A percentile compares a stretch with the other conserved stretches of the same genome.
Conservation (phyloP, 2,888 invertebrate genomes). For the Chloroclystis v-ata region DNA sequence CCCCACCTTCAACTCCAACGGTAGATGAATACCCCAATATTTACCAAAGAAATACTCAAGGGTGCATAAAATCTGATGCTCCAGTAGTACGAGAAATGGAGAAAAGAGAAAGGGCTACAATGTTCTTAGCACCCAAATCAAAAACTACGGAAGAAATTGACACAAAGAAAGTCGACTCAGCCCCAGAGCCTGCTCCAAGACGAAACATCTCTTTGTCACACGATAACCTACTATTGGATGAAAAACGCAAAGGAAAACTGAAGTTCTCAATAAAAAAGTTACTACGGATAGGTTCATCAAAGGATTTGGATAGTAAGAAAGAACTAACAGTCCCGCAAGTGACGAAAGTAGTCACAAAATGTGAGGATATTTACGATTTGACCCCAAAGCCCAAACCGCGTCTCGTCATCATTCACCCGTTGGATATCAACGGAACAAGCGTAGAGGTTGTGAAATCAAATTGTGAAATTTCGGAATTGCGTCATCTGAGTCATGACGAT, state of each 20-base stretch:
- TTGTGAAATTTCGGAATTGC: slow-evolving; percentile 60
- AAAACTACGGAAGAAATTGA: slow-evolving; percentile 57
- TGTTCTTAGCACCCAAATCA: slow-evolving; percentile 46
- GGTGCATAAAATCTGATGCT: slow-evolving; percentile 79
- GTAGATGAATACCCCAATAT: slow-evolving; percentile 73
- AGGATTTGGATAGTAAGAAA: slow-evolving; percentile 80
- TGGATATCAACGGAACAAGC: slow-evolving; percentile 88
- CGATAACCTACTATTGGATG: slow-evolving; percentile 81
- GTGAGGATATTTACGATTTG: slow-evolving; percentile 76
- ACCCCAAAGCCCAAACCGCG: slow-evolving; percentile 83
- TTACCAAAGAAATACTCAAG: slow-evolving; percentile 79
- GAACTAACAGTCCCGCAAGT: slow-evolving; percentile 60
- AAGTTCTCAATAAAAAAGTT: slow-evolving; percentile 91
- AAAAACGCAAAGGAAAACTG: slow-evolving; percentile 83
- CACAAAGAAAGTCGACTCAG: slow-evolving; percentile 45
- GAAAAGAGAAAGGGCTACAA: slow-evolving; percentile 82
- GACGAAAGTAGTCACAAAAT: slow-evolving; percentile 70
- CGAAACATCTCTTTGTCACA: slow-evolving; percentile 85
- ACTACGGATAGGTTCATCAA: slow-evolving; percentile 86
- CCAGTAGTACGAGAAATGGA: slow-evolving; percentile 86
- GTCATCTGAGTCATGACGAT: slow-evolving; percentile 71
- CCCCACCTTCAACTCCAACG: slow-evolving; percentile 80
- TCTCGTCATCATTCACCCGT: slow-evolving; percentile 91
- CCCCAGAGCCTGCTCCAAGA: slow-evolving; percentile 83
- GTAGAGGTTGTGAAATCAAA: slow-evolving; percentile 85